Conservation (phyloP, 2,113 vertebrate species). For the Sinocyclocheilus rhinocerous region DNA sequence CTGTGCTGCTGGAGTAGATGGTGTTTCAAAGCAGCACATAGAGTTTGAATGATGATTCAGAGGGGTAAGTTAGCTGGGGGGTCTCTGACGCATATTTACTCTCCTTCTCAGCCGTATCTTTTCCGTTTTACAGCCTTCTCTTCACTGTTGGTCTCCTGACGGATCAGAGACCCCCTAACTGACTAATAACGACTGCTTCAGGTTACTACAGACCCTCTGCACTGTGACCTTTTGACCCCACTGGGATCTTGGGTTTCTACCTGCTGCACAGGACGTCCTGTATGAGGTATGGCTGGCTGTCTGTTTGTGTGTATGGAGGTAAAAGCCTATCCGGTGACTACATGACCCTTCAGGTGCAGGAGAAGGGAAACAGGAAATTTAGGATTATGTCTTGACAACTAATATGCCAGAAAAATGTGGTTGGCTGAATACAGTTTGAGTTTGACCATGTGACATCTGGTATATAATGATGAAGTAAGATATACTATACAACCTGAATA, state of each 20-base stretch:
- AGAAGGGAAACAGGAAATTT: constrained; percentile 24
- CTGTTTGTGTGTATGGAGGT: neutral
- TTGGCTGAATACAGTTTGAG: neutral
- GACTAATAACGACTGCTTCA: constrained; percentile 2
- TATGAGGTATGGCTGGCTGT: constrained; percentile 11
- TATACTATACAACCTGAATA: neutral
- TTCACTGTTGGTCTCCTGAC: neutral
- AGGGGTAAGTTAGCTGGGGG: neutral
- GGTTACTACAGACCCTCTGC: neutral
- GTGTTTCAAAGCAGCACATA: neutral
- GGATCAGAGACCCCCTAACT: constrained; percentile 33
- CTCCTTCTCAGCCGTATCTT: constrained; percentile 8
- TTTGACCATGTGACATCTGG: neutral
- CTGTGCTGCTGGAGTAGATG: neutral
- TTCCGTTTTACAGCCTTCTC: constrained; percentile 16
- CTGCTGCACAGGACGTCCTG: constrained; percentile 3
- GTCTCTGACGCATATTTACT: constrained; percentile 20
- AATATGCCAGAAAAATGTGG: neutral
- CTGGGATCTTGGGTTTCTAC: constrained; percentile 22
- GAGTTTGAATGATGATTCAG: constrained; percentile 12
- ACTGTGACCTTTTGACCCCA: constrained; percentile 14
- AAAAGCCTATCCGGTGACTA: neutral
- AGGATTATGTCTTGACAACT: constrained; percentile 15
- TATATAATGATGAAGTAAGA: neutral
- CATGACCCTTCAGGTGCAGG: neutral